phyloP scores from a whole-genome alignment of 2,113 vertebrate species.

The Mugil cephalus region DNA sequence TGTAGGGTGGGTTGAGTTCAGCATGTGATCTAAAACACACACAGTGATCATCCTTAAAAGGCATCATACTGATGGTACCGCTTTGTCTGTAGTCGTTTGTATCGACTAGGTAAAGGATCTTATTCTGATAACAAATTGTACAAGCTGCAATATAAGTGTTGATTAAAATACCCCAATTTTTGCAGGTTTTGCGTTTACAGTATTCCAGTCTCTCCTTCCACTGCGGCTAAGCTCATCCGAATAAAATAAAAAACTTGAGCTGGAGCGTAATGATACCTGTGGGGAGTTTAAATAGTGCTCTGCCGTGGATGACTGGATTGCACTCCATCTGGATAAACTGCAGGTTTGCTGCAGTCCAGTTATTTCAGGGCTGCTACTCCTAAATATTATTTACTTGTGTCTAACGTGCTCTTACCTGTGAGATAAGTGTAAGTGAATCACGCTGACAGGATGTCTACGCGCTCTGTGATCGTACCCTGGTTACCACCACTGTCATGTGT shows the following conservation, averaged over 20 bases:
- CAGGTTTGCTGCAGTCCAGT: constrained; percentile 24
- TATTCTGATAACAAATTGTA: not conserved
- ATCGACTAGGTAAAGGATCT: not conserved
- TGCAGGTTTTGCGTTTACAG: constrained; percentile 5
- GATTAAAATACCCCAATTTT: not conserved
- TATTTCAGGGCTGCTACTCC: constrained; percentile 32
- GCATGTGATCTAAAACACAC: not conserved
- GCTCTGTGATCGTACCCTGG: constrained; percentile 27
- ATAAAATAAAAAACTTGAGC: constrained; percentile 2
- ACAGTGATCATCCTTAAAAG: not conserved
- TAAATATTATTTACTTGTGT: constrained; percentile 53
- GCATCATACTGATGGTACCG: not conserved
- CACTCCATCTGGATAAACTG: constrained; percentile 4
- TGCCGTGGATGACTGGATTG: constrained; percentile 24
- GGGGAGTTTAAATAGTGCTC: constrained; percentile 20
- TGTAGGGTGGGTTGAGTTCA: not conserved
- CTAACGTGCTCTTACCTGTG: not conserved
- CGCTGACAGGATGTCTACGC: constrained; percentile 54
- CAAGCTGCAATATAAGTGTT: not conserved
- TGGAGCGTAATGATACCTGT: constrained; percentile 42
- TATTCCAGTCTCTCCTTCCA: not conserved
- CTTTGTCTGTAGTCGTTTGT: not conserved
- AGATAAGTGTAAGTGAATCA: constrained; percentile 44
- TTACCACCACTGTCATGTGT: constrained; percentile 6
- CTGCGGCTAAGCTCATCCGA: not conserved